Base-by-base conservation (phyloP, 2,113 vertebrate genomes). In the Grammatotria lemairii region DNA sequence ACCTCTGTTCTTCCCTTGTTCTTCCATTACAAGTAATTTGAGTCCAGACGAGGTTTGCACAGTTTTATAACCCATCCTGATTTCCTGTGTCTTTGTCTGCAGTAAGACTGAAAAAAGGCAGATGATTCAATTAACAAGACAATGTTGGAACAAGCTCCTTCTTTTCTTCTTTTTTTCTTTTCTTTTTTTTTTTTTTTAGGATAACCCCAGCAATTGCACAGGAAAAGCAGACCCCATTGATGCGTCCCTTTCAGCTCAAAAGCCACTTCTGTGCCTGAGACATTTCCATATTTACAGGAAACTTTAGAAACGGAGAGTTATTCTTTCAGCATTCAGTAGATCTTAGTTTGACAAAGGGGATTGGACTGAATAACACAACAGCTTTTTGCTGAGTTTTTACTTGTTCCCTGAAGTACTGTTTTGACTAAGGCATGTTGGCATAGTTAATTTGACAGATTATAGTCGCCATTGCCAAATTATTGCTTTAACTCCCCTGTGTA, bases 391-490 rank as follows among this genome's bases (percentile, higher is more conserved):
- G 85, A 81, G 13, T 63, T 86, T 40, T 40, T 54, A 21, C 23
- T 81, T 7, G 5, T 45, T 85, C 57, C 83, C 31, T 54, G 9
- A 81, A 86, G 60, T 80, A 58, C 53, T 33, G 11, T 60, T 84
- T 40, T 55, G 49, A 60, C 55, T 19, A 17, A 55, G 17, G 42
- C 10, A 10, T 49, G 49, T 45, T 47, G 19, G 57, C 60, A 38
- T 21, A 53, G 28, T 89, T 82, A 7, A 82, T 87, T 49, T 87
- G 53, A 54, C 31, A 54, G 23, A 90, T 83, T 54, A 78, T 42
- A 16, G 57, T 31, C 12, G 2, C 78, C 19, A 31, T 65, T 82
- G 49, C 81, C 57, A 85, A 51, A 40, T 89, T 78, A 68, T 51
- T 88, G 13, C 21, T 35, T 21, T 35, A 60, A n/a, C 23, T 54